Percentiles rank a stretch among this genome's conserved stretches.
Evolutionary conservation across 1,140 invertebrate genomes (phyloP).

Genomic region (Drosophila sp.): DNA sequence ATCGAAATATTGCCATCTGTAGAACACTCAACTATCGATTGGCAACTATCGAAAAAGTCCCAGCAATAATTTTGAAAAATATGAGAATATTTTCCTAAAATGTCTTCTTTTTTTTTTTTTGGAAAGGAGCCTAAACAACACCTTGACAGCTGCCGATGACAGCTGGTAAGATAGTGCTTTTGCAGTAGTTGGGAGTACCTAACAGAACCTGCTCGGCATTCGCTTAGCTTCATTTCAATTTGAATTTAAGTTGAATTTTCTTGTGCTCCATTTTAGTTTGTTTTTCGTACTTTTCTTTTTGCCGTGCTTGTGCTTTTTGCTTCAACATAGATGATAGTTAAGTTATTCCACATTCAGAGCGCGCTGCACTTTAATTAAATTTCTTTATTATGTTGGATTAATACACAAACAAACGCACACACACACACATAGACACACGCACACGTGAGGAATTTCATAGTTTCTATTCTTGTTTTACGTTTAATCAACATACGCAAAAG

Average conservation of each 20-base stretch:
- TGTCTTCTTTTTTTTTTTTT: too few species aligned
- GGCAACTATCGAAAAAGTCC: too few species aligned
- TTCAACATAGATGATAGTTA: slow-evolving; percentile 14
- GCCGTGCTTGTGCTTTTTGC: background rate
- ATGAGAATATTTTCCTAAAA: too few species aligned
- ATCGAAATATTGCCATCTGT: too few species aligned
- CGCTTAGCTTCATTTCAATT: slow-evolving; percentile 3
- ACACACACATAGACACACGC: slow-evolving; percentile 19
- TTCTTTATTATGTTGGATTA: slow-evolving; percentile 82
- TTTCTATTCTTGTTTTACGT: slow-evolving; percentile 74
- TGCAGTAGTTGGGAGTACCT: background rate
- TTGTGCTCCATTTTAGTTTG: background rate
- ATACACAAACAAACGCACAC: slow-evolving; percentile 52
- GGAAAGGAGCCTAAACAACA: background rate
- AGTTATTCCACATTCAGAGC: slow-evolving; percentile 71
- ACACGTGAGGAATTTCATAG: slow-evolving; percentile 47
- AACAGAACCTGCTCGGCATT: background rate
- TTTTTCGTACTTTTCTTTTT: background rate
- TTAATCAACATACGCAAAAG: slow-evolving; percentile 71
- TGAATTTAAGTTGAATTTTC: slow-evolving; percentile 11
- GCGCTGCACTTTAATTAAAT: slow-evolving; percentile 81
- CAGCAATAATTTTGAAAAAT: too few species aligned
- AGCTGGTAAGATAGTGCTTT: background rate
- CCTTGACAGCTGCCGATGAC: background rate
- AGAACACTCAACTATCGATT: too few species aligned